phyloP scores from a whole-genome alignment of 2,888 invertebrate genomes.

The Rhaphigaster nebulosa region DNA sequence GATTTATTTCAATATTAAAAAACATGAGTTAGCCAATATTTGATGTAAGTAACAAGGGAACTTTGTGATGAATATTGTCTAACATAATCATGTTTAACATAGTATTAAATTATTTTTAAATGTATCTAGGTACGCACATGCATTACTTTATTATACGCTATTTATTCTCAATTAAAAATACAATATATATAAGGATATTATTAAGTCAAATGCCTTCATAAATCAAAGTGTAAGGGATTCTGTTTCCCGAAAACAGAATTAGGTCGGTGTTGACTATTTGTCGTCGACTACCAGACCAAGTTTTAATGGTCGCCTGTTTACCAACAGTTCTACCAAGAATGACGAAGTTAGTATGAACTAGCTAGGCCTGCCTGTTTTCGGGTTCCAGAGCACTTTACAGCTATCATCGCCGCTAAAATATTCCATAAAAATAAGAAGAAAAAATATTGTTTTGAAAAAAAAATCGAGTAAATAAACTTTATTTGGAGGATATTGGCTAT shows the following conservation, averaged over 20 bases:
- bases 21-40: no score
- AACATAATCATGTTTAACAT: no score
- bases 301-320: conserved; percentile 20
- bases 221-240: not conserved
- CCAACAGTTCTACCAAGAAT: conserved; percentile 15
- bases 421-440: not conserved
- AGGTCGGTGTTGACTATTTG: not conserved
- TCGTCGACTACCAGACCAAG: not conserved
- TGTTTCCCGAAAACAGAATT: not conserved
- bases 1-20: no score
- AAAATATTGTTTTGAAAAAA: no score
- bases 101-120: no score
- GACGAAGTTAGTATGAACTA: not conserved
- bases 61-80: no score
- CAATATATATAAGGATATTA: not conserved
- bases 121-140: no score
- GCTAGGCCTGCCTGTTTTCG: not conserved
- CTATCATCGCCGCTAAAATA: not conserved
- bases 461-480: no score
- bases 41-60: no score
- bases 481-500: no score
- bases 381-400: not conserved
- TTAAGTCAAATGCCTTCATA: not conserved
- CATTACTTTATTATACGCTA: no score
- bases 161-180: not conserved